Evolutionary conservation across 1,140 invertebrate genomes (phyloP).

Genomic region (Neuroterus valhalla): DNA sequence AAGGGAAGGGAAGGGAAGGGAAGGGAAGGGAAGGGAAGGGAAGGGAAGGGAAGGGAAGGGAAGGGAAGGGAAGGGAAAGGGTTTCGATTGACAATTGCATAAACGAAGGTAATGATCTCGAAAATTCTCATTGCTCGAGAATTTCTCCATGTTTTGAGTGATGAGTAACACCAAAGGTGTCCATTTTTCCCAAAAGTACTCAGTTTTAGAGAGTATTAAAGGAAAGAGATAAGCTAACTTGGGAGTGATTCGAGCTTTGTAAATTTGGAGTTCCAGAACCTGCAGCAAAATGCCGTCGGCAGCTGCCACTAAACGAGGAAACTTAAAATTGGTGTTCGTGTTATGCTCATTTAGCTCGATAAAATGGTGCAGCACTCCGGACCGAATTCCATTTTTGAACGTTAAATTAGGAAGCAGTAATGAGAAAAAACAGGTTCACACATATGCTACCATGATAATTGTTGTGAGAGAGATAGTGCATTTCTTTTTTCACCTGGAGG

Average conservation of each 20-base stretch:
- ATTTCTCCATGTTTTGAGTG: no score
- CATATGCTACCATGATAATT: no score
- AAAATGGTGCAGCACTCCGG: slow-evolving; percentile 24
- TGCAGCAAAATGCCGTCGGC: slow-evolving; percentile 26
- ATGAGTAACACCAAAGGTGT: no score
- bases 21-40: no score
- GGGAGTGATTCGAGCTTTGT: slow-evolving; percentile 15
- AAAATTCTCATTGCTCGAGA: no score
- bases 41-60: no score
- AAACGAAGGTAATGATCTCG: no score
- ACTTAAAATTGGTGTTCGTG: slow-evolving; percentile 29
- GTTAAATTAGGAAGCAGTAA: slow-evolving; percentile 20
- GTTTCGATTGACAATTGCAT: no score
- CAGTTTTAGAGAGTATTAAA: not conserved
- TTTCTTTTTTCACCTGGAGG: no score
- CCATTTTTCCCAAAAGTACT: not conserved
- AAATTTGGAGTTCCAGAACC: slow-evolving; percentile 24
- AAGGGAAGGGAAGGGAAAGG: no score
- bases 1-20: no score
- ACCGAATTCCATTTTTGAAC: slow-evolving; percentile 13
- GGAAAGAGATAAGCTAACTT: slow-evolving; percentile 11
- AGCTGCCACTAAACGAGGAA: slow-evolving; percentile 26
- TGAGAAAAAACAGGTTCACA: not conserved
- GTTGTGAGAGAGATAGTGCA: no score
- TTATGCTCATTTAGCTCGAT: slow-evolving; percentile 25